These are phyloP conservation scores for Drosophila nannoptera DNA, from an alignment of 1,140 invertebrate species.

Conservation along the genomic window DNA sequence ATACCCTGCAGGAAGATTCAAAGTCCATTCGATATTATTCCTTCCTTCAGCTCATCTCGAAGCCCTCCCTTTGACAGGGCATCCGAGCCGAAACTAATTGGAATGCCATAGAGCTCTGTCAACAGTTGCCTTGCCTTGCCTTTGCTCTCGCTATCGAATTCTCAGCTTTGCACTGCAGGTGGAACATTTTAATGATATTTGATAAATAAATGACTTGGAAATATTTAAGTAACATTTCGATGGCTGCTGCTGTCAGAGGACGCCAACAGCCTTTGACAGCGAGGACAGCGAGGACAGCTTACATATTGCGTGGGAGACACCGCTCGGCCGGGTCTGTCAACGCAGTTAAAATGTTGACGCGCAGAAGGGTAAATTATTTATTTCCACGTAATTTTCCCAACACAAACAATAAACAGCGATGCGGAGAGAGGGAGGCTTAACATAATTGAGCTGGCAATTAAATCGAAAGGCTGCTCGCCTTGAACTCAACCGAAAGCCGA, in stretches of 20 bases:
- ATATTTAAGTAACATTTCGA: conserved; percentile 69
- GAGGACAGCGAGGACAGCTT: conserved; percentile 26
- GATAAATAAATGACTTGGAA: conserved; percentile 78
- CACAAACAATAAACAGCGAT: conserved; percentile 69
- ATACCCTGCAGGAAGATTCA: background rate
- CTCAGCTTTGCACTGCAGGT: conserved; percentile 39
- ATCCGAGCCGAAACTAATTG: background rate
- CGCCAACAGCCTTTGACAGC: conserved; percentile 49
- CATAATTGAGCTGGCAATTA: conserved; percentile 73
- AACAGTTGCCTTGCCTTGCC: background rate
- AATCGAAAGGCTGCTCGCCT: conserved; percentile 54
- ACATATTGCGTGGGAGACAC: conserved; percentile 33
- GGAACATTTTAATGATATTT: conserved; percentile 76
- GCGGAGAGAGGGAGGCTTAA: conserved; percentile 42
- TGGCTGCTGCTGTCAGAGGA: conserved; percentile 40
- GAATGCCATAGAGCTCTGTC: background rate
- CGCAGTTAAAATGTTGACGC: conserved; percentile 65
- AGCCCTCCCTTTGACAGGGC: background rate
- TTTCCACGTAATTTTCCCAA: conserved; percentile 71
- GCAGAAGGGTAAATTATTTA: conserved; percentile 72
- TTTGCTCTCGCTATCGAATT: background rate
- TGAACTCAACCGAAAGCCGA: conserved; percentile 37
- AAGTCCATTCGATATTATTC: too few species aligned
- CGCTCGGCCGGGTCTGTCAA: background rate
- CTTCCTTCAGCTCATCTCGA: too few species aligned